Percentiles rank a stretch among this genome's conserved stretches.
Conservation (phyloP, 2,888 invertebrate genomes). For the Gortyna flavago region DNA sequence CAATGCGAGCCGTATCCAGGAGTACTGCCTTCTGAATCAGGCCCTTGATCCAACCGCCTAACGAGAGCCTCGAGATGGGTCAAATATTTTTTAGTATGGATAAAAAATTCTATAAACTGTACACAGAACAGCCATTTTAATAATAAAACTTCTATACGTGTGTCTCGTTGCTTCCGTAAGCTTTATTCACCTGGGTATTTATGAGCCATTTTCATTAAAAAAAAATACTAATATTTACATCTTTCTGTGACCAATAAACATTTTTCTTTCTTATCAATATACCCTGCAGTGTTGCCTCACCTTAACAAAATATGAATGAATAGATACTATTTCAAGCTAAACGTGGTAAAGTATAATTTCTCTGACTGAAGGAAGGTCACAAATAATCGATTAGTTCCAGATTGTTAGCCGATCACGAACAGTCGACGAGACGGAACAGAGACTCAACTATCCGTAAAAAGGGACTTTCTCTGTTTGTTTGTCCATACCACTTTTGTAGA, state of each 20-base stretch:
- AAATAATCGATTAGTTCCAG: constrained; percentile 43
- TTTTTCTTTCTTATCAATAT: not conserved
- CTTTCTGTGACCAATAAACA: too few species aligned
- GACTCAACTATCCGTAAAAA: constrained; percentile 16
- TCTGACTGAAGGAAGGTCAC: not conserved
- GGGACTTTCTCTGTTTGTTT: constrained; percentile 47
- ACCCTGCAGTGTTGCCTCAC: not conserved
- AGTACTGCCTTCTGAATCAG: not conserved
- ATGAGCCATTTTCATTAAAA: not conserved
- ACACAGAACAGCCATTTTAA: too few species aligned
- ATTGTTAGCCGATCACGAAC: constrained; percentile 36
- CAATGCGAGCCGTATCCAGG: not conserved
- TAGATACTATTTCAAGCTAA: not conserved
- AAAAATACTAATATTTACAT: not conserved
- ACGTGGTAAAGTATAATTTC: not conserved
- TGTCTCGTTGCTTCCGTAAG: not conserved
- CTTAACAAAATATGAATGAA: not conserved
- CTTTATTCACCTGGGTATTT: not conserved
- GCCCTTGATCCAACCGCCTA: not conserved
- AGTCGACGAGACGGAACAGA: not conserved
- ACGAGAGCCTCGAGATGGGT: not conserved
- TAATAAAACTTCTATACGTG: not conserved
- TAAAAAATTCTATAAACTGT: too few species aligned
- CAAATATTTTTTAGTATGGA: too few species aligned
- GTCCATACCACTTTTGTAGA: not conserved